phyloP scores from a whole-genome alignment of 2,888 invertebrate species.

The Ashinkailepas kermadecensis region DNA sequence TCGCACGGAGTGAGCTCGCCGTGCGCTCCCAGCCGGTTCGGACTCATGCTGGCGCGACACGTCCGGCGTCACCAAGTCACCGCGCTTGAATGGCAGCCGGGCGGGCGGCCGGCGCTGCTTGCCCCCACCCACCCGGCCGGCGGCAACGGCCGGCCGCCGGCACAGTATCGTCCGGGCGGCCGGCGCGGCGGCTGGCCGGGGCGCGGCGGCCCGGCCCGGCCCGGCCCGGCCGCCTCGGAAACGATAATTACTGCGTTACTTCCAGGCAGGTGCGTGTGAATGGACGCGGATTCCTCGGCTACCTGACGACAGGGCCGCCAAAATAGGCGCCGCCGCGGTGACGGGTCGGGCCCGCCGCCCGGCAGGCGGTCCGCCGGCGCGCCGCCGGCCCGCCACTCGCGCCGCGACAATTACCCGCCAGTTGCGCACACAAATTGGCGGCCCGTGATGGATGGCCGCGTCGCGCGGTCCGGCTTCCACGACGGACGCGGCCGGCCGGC shows the following conservation, averaged over 20 bases:
- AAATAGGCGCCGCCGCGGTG: neutral
- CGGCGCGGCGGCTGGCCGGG: neutral
- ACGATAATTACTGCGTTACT: conserved; percentile 6
- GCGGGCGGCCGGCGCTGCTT: neutral
- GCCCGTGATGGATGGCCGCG: neutral
- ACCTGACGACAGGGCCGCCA: neutral
- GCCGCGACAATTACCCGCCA: conserved; percentile 1
- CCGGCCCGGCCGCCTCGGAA: neutral
- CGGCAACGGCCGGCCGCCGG: neutral
- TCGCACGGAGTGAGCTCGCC: neutral
- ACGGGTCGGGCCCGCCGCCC: neutral
- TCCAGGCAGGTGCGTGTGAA: conserved; percentile 5
- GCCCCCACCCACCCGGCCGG: neutral
- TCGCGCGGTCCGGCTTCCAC: too few species aligned
- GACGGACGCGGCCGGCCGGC: too few species aligned
- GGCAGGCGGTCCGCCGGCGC: neutral
- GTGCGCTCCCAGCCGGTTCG: neutral
- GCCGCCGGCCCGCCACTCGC: neutral
- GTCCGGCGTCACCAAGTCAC: conserved; percentile 15
- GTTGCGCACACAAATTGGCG: conserved; percentile 1
- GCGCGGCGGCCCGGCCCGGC: neutral
- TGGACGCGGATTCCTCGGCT: conserved; percentile 1
- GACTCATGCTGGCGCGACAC: neutral
- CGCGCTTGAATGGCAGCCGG: neutral
- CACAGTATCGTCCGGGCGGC: too few species aligned